A percentile compares a stretch with the other conserved stretches of the same genome.
Evolutionary conservation across 2,797 vertebrate species (phyloP).

Genomic region (Moxostoma hubbsi): DNA sequence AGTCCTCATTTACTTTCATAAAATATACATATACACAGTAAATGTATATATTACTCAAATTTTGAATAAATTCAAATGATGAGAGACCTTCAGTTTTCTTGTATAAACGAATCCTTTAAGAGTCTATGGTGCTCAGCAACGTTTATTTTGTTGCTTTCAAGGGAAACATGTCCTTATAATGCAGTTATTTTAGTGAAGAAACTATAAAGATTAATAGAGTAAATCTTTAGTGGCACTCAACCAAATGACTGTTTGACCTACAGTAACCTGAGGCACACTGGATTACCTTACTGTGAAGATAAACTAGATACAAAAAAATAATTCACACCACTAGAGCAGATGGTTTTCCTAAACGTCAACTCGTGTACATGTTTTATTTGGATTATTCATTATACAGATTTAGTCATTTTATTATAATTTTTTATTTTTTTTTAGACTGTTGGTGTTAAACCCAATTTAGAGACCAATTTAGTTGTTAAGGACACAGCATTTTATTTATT

Average conservation of each 20-base stretch:
- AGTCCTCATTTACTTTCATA: no score
- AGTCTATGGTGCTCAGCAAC: slow-evolving; percentile 27
- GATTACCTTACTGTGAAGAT: slow-evolving; percentile 66
- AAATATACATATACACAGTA: no score
- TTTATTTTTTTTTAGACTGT: background rate
- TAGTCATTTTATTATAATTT: slow-evolving; percentile 21
- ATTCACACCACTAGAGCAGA: slow-evolving; percentile 69
- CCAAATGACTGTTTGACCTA: slow-evolving; percentile 66
- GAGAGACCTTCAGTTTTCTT: no score
- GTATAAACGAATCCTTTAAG: no score
- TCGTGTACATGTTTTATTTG: slow-evolving; percentile 67
- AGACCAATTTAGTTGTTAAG: no score
- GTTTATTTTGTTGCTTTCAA: slow-evolving; percentile 23
- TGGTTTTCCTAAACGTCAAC: slow-evolving; percentile 80
- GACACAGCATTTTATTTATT: no score
- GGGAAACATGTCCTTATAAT: slow-evolving; percentile 51
- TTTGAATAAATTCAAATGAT: no score
- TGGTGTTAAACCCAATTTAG: no score
- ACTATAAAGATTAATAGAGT: slow-evolving; percentile 72
- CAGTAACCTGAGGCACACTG: slow-evolving; percentile 68
- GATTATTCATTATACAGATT: slow-evolving; percentile 65
- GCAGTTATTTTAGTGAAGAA: slow-evolving; percentile 56
- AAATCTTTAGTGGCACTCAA: slow-evolving; percentile 72
- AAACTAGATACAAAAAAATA: slow-evolving; percentile 69
- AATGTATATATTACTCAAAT: no score